These are phyloP conservation scores for Tamias sibiricus DNA, from an alignment of 2,113 vertebrate species.

Conservation along the genomic window DNA sequence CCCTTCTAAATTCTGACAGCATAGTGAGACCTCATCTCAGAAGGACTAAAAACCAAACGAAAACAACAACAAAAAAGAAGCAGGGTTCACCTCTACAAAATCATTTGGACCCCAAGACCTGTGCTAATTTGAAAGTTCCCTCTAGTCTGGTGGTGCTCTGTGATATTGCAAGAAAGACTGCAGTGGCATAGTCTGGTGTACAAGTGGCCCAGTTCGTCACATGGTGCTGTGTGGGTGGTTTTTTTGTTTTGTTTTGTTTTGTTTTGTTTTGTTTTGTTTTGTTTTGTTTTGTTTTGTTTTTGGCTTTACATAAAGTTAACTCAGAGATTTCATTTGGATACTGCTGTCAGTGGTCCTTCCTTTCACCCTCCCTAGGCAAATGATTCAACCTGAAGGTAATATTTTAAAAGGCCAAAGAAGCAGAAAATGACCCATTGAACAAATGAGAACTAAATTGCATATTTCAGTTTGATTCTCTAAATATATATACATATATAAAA, in stretches of 20 bases:
- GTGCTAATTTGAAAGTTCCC: not conserved
- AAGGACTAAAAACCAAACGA: not conserved
- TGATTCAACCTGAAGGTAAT: not conserved
- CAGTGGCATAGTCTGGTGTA: rapidly evolving
- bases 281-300: no score
- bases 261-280: no score
- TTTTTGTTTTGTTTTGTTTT: no score
- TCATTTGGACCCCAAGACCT: not conserved
- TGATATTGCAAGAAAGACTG: not conserved
- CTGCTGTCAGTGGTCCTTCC: not conserved
- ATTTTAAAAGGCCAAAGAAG: not conserved
- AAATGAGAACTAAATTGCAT: not conserved
- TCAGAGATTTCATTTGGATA: not conserved
- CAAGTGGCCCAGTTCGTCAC: not conserved
- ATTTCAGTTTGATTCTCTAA: conserved; percentile 7
- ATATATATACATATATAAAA: not conserved
- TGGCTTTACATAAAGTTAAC: not conserved
- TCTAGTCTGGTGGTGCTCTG: not conserved
- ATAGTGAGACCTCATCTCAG: not conserved
- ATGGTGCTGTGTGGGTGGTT: no score
- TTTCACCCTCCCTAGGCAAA: not conserved
- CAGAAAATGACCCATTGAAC: not conserved
- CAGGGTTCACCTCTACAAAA: not conserved
- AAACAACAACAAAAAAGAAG: not conserved
- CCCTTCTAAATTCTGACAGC: not conserved